These are phyloP conservation scores for Brenthis daphne DNA, from an alignment of 2,888 invertebrate species.

Conservation along the genomic window DNA sequence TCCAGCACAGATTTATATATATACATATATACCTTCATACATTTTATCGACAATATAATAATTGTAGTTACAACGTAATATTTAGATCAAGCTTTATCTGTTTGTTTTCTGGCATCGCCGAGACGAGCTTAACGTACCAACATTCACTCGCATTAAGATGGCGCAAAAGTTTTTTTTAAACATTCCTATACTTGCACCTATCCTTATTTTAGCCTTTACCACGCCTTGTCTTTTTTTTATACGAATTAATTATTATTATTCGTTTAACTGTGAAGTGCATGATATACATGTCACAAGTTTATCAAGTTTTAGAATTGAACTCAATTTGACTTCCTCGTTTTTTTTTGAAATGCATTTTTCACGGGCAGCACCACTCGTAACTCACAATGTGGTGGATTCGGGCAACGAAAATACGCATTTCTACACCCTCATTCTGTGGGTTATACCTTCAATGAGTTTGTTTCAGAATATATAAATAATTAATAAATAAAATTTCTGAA, in stretches of 20 bases:
- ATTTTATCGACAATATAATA: conserved; percentile 26
- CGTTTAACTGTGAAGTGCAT: conserved; percentile 75
- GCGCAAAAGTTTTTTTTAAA: conserved; percentile 51
- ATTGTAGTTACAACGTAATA: conserved; percentile 31
- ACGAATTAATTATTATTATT: conserved; percentile 59
- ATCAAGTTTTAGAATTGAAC: conserved; percentile 49
- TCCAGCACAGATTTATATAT: conserved; percentile 30
- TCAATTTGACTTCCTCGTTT: conserved; percentile 50
- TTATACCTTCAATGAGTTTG: conserved; percentile 23
- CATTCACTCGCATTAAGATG: conserved; percentile 56
- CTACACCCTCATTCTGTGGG: not conserved
- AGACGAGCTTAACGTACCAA: conserved; percentile 60
- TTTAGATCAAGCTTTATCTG: conserved; percentile 77
- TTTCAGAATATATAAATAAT: conserved; percentile 14
- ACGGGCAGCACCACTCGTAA: conserved; percentile 78
- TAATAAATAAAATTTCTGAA: not conserved
- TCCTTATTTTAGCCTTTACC: conserved; percentile 71
- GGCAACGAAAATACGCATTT: conserved; percentile 23
- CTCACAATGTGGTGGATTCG: conserved; percentile 70
- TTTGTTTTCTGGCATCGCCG: conserved; percentile 83
- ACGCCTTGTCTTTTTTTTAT: conserved; percentile 65
- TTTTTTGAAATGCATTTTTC: conserved; percentile 57
- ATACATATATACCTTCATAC: conserved; percentile 14
- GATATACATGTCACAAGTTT: conserved; percentile 52
- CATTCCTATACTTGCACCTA: conserved; percentile 69